These are phyloP conservation scores for Omphaloscelis lunosa DNA, from an alignment of 2,888 invertebrate species.

Conservation along the genomic window DNA sequence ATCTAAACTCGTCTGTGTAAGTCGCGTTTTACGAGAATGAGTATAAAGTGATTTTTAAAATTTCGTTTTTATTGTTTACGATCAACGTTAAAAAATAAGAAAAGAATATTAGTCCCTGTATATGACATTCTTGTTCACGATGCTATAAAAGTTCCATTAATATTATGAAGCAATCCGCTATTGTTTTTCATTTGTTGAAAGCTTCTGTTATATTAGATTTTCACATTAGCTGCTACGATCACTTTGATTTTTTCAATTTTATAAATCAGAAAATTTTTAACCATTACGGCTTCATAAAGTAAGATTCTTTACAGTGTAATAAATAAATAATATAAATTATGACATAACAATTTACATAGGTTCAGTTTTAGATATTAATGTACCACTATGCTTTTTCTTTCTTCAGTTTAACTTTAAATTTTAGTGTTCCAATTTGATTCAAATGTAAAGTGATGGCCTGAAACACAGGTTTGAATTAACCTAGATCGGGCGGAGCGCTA, in stretches of 20 bases:
- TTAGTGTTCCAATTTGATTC: too few species aligned
- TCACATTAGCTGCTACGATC: not conserved
- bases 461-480: too few species aligned
- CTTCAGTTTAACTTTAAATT: too few species aligned
- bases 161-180: slow-evolving; percentile 37
- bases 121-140: slow-evolving; percentile 50
- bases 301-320: not conserved
- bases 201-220: slow-evolving; percentile 2
- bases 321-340: slow-evolving; percentile 1
- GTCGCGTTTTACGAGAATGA: slow-evolving; percentile 57
- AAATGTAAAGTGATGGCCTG: too few species aligned
- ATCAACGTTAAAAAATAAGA: slow-evolving; percentile 53
- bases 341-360: too few species aligned
- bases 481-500: too few species aligned
- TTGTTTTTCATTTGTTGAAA: slow-evolving; percentile 31
- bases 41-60: slow-evolving; percentile 63
- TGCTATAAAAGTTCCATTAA: slow-evolving; percentile 46
- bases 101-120: slow-evolving; percentile 38
- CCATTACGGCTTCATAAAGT: slow-evolving; percentile 6
- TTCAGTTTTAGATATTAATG: too few species aligned
- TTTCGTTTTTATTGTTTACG: slow-evolving; percentile 53
- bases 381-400: too few species aligned
- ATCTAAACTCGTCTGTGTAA: slow-evolving; percentile 60
- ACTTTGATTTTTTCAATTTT: slow-evolving; percentile 12
- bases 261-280: not conserved